phyloP scores from a whole-genome alignment of 2,113 vertebrate genomes.

The Nothocercus nigrocapillus region DNA sequence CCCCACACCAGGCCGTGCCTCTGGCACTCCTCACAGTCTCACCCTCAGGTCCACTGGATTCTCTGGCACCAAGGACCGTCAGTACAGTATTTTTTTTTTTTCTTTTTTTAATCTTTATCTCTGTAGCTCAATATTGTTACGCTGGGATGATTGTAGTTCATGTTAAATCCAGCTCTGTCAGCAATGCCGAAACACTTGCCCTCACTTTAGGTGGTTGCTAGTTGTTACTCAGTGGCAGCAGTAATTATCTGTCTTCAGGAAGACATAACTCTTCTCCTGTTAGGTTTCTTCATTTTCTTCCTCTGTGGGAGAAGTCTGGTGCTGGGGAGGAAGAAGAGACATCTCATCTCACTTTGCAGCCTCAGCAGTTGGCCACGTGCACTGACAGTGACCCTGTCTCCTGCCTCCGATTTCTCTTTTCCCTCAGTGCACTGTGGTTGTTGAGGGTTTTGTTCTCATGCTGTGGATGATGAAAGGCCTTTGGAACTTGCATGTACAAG shows the following conservation, averaged over 20 bases:
- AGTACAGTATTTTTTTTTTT: background rate
- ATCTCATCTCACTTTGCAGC: background rate
- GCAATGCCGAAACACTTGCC: background rate
- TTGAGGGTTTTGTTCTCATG: background rate
- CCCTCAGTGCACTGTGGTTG: background rate
- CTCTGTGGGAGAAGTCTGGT: background rate
- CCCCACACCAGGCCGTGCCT: fast-evolving
- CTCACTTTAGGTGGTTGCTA: background rate
- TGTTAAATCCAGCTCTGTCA: background rate
- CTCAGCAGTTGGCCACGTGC: background rate
- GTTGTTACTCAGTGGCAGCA: background rate
- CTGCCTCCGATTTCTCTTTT: background rate
- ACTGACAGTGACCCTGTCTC: background rate
- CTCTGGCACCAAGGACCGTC: background rate
- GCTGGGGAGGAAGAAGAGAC: background rate
- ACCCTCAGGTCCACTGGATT: background rate
- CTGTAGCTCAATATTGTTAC: background rate
- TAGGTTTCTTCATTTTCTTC: background rate
- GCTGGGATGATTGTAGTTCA: background rate
- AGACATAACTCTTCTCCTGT: background rate
- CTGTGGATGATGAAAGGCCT: background rate
- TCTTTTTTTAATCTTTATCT: background rate
- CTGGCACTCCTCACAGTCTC: background rate
- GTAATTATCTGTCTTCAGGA: background rate
- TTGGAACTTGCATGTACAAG: background rate